Conservation (phyloP, 2,797 vertebrate genomes). For the Loriculus beryllinus region DNA sequence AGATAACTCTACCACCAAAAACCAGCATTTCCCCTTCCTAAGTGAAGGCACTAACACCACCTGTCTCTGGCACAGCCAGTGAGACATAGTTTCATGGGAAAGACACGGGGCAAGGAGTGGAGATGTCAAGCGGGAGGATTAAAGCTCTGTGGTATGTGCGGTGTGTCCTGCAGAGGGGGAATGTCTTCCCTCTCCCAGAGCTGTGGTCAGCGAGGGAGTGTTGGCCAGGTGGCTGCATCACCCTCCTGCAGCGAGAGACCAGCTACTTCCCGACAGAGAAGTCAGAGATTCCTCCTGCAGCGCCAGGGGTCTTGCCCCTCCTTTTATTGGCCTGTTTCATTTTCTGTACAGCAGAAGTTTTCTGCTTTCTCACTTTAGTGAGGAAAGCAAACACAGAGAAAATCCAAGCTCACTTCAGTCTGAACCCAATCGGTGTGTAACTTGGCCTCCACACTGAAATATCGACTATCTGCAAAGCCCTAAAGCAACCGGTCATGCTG, state of each 20-base stretch:
- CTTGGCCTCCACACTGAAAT: not conserved
- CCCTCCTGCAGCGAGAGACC: not conserved
- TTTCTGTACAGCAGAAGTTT: not conserved
- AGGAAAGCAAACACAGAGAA: not conserved
- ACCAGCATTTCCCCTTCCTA: accelerated
- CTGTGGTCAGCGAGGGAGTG: accelerated
- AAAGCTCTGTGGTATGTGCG: not conserved
- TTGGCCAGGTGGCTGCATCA: not conserved
- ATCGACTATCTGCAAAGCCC: not conserved
- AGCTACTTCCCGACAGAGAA: not conserved
- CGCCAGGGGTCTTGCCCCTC: not conserved
- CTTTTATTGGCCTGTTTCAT: not conserved
- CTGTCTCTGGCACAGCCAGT: accelerated
- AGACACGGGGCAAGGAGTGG: not conserved
- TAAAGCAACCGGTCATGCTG: not conserved
- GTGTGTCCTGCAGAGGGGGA: accelerated
- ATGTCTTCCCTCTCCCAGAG: accelerated
- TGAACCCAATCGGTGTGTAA: not conserved
- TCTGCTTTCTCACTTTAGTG: not conserved
- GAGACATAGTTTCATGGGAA: accelerated
- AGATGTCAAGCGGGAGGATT: not conserved
- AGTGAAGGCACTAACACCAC: not conserved
- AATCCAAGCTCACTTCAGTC: not conserved
- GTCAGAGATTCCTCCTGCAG: not conserved
- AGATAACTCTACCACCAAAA: not conserved